These are phyloP conservation scores for Zygogramma bicolorata DNA, from an alignment of 2,888 invertebrate species.

Conservation along the genomic window DNA sequence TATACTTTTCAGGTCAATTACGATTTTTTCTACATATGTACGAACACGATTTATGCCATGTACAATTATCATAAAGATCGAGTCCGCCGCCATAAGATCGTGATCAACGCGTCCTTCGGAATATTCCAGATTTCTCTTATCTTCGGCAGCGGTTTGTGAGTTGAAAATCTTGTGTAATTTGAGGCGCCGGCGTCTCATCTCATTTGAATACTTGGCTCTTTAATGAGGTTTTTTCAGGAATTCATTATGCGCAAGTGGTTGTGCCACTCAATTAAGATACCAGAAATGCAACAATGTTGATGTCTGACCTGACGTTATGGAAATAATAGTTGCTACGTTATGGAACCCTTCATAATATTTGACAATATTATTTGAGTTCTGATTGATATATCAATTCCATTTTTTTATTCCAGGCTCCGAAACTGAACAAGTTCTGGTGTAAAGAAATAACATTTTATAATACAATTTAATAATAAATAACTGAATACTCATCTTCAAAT, in stretches of 20 bases:
- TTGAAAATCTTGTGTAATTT: neutral
- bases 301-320: too few species aligned
- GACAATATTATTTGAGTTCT: too few species aligned
- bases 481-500: too few species aligned
- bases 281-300: too few species aligned
- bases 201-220: neutral
- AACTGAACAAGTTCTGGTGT: too few species aligned
- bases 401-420: too few species aligned
- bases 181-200: constrained; percentile 5
- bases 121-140: constrained; percentile 9
- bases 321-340: too few species aligned
- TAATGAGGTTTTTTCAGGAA: neutral
- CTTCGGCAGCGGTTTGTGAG: neutral
- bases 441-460: too few species aligned
- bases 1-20: constrained; percentile 8
- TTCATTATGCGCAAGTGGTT: neutral
- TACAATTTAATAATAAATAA: too few species aligned
- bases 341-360: too few species aligned
- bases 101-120: constrained; percentile 4
- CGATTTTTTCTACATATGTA: constrained; percentile 6
- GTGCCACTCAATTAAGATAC: too few species aligned
- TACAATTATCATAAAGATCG: constrained; percentile 8
- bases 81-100: constrained; percentile 1
- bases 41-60: constrained; percentile 8
- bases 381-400: too few species aligned